Base-by-base conservation (phyloP, 2,888 invertebrate genomes). In the Cephus runcator region DNA sequence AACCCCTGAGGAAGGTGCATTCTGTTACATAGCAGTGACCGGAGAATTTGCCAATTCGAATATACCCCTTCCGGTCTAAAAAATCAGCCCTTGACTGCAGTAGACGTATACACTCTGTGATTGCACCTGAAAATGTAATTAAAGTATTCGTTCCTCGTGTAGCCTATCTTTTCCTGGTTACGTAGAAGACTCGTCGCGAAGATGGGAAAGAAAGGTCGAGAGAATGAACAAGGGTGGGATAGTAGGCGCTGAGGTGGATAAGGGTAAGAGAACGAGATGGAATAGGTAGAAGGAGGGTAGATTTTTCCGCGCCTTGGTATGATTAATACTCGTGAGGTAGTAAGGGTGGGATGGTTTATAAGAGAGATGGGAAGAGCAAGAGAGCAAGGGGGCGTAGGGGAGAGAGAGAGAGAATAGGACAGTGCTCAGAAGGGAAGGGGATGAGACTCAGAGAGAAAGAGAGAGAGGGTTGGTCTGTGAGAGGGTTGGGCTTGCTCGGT, bases 21-120 rank as follows among this genome's bases (percentile, higher is more conserved):
- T 93, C 85, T 93, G 93, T 83, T 93, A 93, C 82, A 92, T 93
- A 68, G 93, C 93, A 3, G 85, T 93, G 12, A 93, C 92, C 34
- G 93, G 93, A 11, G 93, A 93, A 81, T 85, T 93, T 81, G 87
- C 93, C 92, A 78, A 91, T 85, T 31, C 89, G 85, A 68, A 90
- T 85, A 31, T 85, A 34, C 78, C 81, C 68, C 77, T 84, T 36
- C 83, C 84, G 4, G 79, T 79, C 23, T 83, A 79, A 77, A 75
- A 35, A 40, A 33, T 31, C 73, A 35, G 71, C 9, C 73, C 12
- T 30, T 11, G 12, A 35, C 12, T n/a, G 56, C 69, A 40, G 15
- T 40, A 15, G 4, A 40, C 15, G 40, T 15, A 15, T 40, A 15
- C 2, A 40, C 15, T 15, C 40, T 15, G 40, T 40, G 15, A 40